phyloP scores from a whole-genome alignment of 2,797 vertebrate genomes.

The Galagoides demidoff region DNA sequence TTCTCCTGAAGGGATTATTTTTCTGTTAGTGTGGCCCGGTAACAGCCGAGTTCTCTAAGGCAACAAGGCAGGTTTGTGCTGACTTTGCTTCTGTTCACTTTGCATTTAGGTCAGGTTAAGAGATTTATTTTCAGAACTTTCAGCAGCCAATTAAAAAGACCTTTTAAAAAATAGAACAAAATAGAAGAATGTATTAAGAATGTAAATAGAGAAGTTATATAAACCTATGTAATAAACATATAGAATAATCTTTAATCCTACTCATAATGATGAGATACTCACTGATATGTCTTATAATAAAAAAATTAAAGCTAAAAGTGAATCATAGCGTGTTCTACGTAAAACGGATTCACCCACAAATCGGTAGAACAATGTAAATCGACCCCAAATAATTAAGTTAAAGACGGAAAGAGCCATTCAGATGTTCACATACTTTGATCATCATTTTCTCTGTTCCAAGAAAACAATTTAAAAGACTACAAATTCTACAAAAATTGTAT shows the following conservation, averaged over 20 bases:
- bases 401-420: not conserved
- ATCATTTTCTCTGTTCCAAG: constrained; percentile 21
- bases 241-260: not conserved
- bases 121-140: constrained; percentile 38
- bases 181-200: not conserved
- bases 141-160: constrained; percentile 20
- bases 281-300: not conserved
- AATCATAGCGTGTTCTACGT: not conserved
- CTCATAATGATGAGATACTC: not conserved
- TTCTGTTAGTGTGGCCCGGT: not conserved
- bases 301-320: constrained; percentile 2
- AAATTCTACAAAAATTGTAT: not conserved
- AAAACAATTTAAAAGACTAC: not conserved
- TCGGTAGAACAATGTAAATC: not conserved
- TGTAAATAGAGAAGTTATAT: not conserved
- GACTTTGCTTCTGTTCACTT: constrained; percentile 43
- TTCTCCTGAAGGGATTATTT: not conserved
- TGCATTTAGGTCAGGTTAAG: constrained; percentile 38
- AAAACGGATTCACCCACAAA: not conserved
- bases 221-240: not conserved
- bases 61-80: not conserved
- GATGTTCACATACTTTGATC: not conserved
- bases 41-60: not conserved
- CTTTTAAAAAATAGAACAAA: not conserved
- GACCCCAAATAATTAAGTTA: not conserved